Percentiles rank a stretch among this genome's conserved stretches.
phyloP scores from a whole-genome alignment of 2,113 vertebrate species.

The Sceloporus undulatus region DNA sequence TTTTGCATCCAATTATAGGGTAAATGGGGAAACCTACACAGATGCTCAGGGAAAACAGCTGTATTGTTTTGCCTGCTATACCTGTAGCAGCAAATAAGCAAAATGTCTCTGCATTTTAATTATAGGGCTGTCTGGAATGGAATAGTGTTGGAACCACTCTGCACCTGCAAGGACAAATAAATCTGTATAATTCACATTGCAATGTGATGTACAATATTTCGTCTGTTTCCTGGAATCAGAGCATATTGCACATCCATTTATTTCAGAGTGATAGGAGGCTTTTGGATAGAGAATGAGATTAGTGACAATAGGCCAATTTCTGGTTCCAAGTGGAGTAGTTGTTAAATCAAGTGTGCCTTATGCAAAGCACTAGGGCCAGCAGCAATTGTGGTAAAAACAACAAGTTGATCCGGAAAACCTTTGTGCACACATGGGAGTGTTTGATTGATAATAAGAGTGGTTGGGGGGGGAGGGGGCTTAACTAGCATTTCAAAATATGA shows the following conservation, averaged over 20 bases:
- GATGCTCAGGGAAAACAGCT: conserved; percentile 64
- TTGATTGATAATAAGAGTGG: not conserved
- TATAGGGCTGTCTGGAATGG: conserved; percentile 50
- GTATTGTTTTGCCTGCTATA: conserved; percentile 67
- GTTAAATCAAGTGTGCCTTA: conserved; percentile 33
- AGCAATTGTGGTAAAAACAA: conserved; percentile 42
- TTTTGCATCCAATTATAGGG: conserved; percentile 41
- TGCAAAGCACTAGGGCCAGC: conserved; percentile 16
- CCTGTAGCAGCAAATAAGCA: conserved; percentile 67
- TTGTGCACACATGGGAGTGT: not conserved
- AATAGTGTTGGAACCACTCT: conserved; percentile 52
- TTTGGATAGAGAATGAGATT: conserved; percentile 1
- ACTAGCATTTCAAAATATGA: not conserved
- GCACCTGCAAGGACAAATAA: conserved; percentile 67
- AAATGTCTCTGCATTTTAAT: conserved; percentile 62
- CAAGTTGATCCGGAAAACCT: conserved; percentile 36
- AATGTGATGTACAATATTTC: conserved; percentile 59
- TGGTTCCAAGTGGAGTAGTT: conserved; percentile 27
- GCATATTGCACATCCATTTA: conserved; percentile 50
- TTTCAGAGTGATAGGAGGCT: conserved; percentile 62
- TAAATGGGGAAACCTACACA: conserved; percentile 60
- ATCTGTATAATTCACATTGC: conserved; percentile 62
- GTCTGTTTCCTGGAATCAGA: conserved; percentile 65
- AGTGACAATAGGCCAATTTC: conserved; percentile 46
- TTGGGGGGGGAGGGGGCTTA: not conserved